Base-by-base conservation (phyloP, 2,113 vertebrate species). In the Ifrita kowaldi region DNA sequence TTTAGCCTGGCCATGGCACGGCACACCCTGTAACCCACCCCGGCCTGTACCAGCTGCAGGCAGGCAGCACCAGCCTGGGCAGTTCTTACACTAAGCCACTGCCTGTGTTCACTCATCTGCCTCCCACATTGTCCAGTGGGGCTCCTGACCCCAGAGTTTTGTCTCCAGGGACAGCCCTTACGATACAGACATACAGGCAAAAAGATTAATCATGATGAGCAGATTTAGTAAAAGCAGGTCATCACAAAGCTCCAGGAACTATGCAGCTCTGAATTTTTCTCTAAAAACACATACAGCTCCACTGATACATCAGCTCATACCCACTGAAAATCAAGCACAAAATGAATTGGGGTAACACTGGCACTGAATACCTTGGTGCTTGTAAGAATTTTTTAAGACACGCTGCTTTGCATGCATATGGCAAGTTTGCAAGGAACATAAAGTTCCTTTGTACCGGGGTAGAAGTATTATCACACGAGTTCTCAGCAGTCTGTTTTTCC, bases 371-470 rank as follows among this genome's bases (percentile, higher is more conserved):
- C 47, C 35, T 62, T 4, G 4, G 62, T 70, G 49, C 30, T 86
- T 42, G 5, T 10, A 55, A 49, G 53, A n/a, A 41, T 52, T n/a
- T 78, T 91, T 84, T 60, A 49, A 85, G 52, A 17, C 49, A n/a
- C 0, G 0, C 12, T 23, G 59, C 69, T 89, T 63, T 49, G 52
- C 41, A 11, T 2, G 0, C 41, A 13, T 7, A 30, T 33, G 77
- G 69, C 49, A 64, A 64, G 35, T 74, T 11, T 70, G 52, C 56
- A 90, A 75, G 49, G 76, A 71, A 60, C 60, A 80, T 24, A 21
- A 70, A 95, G 56, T 57, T 93, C 59, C 42, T 52, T 71, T 89
- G 71, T 71, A 8, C 50, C 1, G 1, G 24, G 41, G 35, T 67
- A 94, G 71, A 77, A 78, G 17, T 15, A 37, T 77, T 93, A 69